Evolutionary conservation across 2,113 vertebrate genomes (phyloP), one percentile per base, ranked within the genome.

Genomic region (Lophius piscatorius): DNA sequence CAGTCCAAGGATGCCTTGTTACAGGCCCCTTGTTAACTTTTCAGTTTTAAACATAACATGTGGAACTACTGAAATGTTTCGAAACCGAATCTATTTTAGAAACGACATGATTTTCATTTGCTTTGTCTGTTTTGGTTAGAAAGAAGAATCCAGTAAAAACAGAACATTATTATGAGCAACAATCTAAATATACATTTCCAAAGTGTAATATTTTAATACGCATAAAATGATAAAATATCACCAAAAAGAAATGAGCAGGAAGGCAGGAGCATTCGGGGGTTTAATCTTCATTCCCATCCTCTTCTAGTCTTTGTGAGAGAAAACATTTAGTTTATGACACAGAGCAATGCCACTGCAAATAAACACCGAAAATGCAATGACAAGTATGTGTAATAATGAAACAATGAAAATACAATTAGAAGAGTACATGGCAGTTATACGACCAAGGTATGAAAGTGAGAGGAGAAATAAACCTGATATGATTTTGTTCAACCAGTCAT

Each of bases 251-350:
- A 38, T 5, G 1, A 22, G 31, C 5, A 31, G 2, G 29, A 24
- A 18, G 10, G 2, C 16, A 35, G 13, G 34, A 35, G 16, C 14
- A 7, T 14, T 52, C 2, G n/a, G n/a, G n/a, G n/a, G n/a, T n/a
- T 28, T 28, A 28, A 4, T 52, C 69, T 22, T 59, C 40, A 22
- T 52, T 41, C 9, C 33, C 20, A 7, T 49, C 29, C 2, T 48
- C 23, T 8, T 44, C 48, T 57, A 71, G 20, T 40, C 60, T 72
- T 39, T 45, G 12, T 4, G 6, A 35, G 7, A 9, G 9, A 48
- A 13, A 41, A n/a, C n/a, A n/a, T n/a, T n/a, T n/a, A n/a, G 7
- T 26, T 59, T 4, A 20, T 26, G 2, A n/a, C 4, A 9, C 8
- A 0, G 8, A 44, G 41, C 1, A 11, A 35, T 65, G 5, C 6